These are phyloP conservation scores for Zaprionus inermis DNA, from an alignment of 1,140 invertebrate genomes.

Conservation along the genomic window DNA sequence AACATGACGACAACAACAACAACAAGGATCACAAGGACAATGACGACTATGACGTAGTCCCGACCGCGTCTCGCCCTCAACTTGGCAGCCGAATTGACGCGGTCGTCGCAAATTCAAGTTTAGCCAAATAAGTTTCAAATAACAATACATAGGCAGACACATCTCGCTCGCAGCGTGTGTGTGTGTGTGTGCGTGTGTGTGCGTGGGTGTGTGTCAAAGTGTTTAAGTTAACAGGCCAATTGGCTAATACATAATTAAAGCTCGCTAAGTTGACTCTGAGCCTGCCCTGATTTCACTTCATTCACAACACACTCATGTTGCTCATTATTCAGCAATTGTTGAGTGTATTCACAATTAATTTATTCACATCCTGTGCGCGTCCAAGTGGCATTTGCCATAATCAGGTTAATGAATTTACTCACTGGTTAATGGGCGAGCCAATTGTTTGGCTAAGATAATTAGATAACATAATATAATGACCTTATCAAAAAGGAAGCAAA, in stretches of 20 bases:
- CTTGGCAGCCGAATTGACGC: constrained; percentile 49
- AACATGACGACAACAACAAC: not conserved
- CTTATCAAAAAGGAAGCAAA: not conserved
- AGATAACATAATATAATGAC: not conserved
- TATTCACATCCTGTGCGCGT: constrained; percentile 25
- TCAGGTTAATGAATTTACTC: constrained; percentile 47
- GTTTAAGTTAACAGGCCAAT: constrained; percentile 58
- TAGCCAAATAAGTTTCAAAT: constrained; percentile 34
- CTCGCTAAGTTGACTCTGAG: constrained; percentile 16
- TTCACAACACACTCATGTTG: constrained; percentile 9
- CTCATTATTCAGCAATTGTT: constrained; percentile 33
- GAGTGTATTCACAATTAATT: constrained; percentile 31
- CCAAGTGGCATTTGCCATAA: constrained; percentile 36
- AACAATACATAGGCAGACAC: constrained; percentile 6
- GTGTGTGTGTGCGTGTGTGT: constrained; percentile 18
- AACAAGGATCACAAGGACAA: constrained; percentile 39
- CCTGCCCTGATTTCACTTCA: not conserved
- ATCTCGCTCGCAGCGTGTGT: constrained; percentile 7
- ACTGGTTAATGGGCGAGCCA: constrained; percentile 35
- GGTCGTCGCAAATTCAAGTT: constrained; percentile 36
- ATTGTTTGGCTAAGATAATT: constrained; percentile 43
- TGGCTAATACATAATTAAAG: constrained; percentile 67
- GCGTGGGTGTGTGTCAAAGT: constrained; percentile 48
- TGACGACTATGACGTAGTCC: constrained; percentile 25
- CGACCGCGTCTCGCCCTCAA: constrained; percentile 22